Evolutionary conservation across 2,888 invertebrate species (phyloP), one percentile per base, ranked within the genome.

Genomic region (Drosophila quinaria): DNA sequence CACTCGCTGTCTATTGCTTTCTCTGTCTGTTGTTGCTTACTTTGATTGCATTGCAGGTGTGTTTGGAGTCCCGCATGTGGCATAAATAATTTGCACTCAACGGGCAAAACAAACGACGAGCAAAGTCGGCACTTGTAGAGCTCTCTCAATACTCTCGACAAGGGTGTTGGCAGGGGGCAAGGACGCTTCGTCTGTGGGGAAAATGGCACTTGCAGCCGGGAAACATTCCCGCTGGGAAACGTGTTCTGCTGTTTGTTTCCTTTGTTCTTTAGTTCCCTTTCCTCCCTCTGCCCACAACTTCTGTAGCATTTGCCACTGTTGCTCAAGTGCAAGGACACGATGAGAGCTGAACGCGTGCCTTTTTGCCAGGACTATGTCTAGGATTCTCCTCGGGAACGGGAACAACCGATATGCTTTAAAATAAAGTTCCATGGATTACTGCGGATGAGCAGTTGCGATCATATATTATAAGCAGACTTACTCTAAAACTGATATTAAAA

Each of bases 11-110:
- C 25, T 29, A 33, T 13, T 31, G 5, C 37, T 11, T 19, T 9
- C 15, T 9, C 35, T 11, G 42, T 42, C 63, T 58, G 31, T 37
- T 63, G 72, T 68, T 73, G 64, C 62, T 68, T 69, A 52, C 63
- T 80, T 59, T 79, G 80, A 68, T 79, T 79, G 76, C 70, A 73
- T 68, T 79, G 84, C 81, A 64, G 63, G 70, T 81, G 68, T 69
- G 41, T 59, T 71, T 62, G 75, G 58, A 61, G 58, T 55, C 74
- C 80, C 86, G 78, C 74, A 79, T 78, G 78, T 80, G 89, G 81
- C 86, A 89, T 87, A 84, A 87, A 87, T 89, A 89, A 87, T 87
- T 87, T 87, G 87, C 89, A 81, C 80, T 87, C 87, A 72, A 70
- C 79, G 74, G 70, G 59, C 50, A 74, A 78, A 75, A 84, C 84